Conservation (phyloP, 2,797 vertebrate species). For the Hemibagrus guttatus region DNA sequence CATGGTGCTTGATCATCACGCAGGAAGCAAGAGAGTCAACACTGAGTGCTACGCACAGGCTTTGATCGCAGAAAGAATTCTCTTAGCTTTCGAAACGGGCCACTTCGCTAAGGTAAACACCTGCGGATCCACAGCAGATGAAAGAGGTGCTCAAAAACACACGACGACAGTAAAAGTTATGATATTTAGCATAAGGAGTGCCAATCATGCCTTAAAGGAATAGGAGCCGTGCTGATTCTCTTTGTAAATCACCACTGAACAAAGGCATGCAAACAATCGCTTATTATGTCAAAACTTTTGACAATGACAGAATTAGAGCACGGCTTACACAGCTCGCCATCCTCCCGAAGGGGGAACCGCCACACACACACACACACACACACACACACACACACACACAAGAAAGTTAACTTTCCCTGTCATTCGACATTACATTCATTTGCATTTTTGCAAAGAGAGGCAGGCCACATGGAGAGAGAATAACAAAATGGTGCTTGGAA, state of each 20-base stretch:
- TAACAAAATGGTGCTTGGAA: slow-evolving; percentile 40
- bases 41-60: slow-evolving; percentile 54
- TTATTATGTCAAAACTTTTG: slow-evolving; percentile 76
- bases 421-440: slow-evolving; percentile 74
- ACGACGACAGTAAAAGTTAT: slow-evolving; percentile 67
- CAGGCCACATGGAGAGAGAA: slow-evolving; percentile 63
- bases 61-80: slow-evolving; percentile 68
- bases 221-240: slow-evolving; percentile 65
- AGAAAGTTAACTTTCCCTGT: slow-evolving; percentile 76
- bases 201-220: slow-evolving; percentile 72
- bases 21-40: slow-evolving; percentile 50
- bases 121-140: slow-evolving; percentile 69
- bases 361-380: slow-evolving; percentile 59
- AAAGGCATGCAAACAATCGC: slow-evolving; percentile 71
- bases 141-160: slow-evolving; percentile 69
- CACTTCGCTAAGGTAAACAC: slow-evolving; percentile 68
- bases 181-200: slow-evolving; percentile 74
- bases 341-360: slow-evolving; percentile 71
- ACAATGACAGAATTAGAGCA: slow-evolving; percentile 82
- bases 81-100: slow-evolving; percentile 55
- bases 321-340: slow-evolving; percentile 62
- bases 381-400: slow-evolving; percentile 61
- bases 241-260: slow-evolving; percentile 68
- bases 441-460: slow-evolving; percentile 65
- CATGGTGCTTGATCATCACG: slow-evolving; percentile 49